Percentiles rank a stretch among this genome's conserved stretches.
These are phyloP conservation scores for Teleogryllus oceanicus DNA, from an alignment of 2,888 invertebrate genomes.

Conservation along the genomic window DNA sequence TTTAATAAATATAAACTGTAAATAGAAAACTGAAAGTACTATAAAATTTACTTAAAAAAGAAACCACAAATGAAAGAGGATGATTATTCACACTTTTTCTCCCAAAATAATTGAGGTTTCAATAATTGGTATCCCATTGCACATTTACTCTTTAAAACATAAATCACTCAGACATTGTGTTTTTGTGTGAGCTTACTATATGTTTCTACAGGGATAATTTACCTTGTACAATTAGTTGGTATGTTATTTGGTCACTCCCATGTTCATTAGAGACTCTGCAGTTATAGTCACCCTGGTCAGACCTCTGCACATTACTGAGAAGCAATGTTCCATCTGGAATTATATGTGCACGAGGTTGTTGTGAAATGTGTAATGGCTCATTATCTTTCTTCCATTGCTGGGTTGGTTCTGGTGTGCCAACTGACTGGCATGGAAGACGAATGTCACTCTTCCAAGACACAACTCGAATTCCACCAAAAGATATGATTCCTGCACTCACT, in stretches of 20 bases:
- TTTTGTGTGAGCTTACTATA: too few species aligned
- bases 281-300: conserved; percentile 41
- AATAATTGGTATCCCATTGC: too few species aligned
- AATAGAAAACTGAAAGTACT: too few species aligned
- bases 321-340: conserved; percentile 40
- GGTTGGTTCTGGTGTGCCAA: conserved; percentile 41
- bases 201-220: not conserved
- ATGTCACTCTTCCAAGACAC: conserved; percentile 42
- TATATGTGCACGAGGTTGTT: conserved; percentile 22
- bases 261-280: conserved; percentile 40
- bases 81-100: too few species aligned
- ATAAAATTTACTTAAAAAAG: too few species aligned
- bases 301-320: conserved; percentile 38
- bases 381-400: conserved; percentile 31
- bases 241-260: conserved; percentile 39
- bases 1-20: too few species aligned
- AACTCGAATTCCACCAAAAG: conserved; percentile 41
- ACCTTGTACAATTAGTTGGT: conserved; percentile 41
- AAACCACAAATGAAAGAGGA: too few species aligned
- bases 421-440: conserved; percentile 40
- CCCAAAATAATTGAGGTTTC: too few species aligned
- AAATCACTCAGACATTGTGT: too few species aligned
- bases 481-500: conserved; percentile 43
- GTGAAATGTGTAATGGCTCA: conserved; percentile 23
- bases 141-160: too few species aligned